Evolutionary conservation across 2,888 invertebrate genomes (phyloP), one percentile per base, ranked within the genome.

Genomic region (Aphodius granarius): DNA sequence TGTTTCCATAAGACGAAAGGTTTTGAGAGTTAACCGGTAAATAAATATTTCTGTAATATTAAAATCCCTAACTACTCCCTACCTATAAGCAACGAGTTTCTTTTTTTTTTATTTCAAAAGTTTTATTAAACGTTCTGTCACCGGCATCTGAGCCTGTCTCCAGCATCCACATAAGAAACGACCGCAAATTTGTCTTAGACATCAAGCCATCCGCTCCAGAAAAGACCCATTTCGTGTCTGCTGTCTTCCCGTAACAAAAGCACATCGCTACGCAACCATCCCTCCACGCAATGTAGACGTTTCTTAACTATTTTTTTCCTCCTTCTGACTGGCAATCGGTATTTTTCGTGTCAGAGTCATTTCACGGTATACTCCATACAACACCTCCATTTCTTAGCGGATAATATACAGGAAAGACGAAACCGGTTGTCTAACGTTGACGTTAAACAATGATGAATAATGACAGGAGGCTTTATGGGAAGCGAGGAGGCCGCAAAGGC

Each of bases 51-150:
- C n/a, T n/a, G n/a, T 23, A 43, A 43, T 43, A 43, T 3, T 43
- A 43, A 6, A 6, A 43, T 6, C 3, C 6, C 43, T 43, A 43
- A 43, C 6, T 9, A 43, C 43, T 6, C 13, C 9, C 13, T 43
- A 43, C 3, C 43, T 43, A 6, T 6, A 43, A 1, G 43, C 43
- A 43, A 43, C 43, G 4, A 43, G 19, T 5, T 68, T 19, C 72
- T 22, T 9, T 68, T 19, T 62, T 22, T 9, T 17, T 43, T 71
- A 43, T 62, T 23, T 13, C 17, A 19, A 16, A 18, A 20, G 62
- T 72, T 72, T 23, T 23, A 72, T 62, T 72, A 63, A 68, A 68
- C 19, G 68, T 68, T 19, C 21, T 68, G 21, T 17, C 68, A 19
- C 21, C 18, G 43, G 2, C 43, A 43, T 43, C 43, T 43, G 13